Percentiles rank a stretch among this genome's conserved stretches.
Conservation (phyloP, 2,888 invertebrate species). For the Pogonocherus hispidulus region DNA sequence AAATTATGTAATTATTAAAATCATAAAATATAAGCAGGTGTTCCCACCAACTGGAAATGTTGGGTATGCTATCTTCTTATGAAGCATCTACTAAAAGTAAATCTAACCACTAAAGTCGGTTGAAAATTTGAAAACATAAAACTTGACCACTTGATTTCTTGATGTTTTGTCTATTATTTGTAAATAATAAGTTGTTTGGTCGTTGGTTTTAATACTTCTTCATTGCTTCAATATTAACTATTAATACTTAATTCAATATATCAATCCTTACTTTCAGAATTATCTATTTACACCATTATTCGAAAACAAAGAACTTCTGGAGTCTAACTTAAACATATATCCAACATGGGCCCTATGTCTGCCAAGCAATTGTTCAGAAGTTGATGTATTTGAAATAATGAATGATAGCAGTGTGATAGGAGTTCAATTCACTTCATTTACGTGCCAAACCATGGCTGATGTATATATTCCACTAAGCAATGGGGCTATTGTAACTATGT, state of each 20-base stretch:
- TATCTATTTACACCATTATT: background rate
- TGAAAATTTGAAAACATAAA: no score
- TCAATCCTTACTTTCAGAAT: background rate
- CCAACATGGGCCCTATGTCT: slow-evolving; percentile 49
- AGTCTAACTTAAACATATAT: background rate
- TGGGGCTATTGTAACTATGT: slow-evolving; percentile 51
- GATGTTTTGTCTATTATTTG: no score
- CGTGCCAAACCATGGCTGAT: slow-evolving; percentile 50
- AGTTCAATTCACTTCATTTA: slow-evolving; percentile 28
- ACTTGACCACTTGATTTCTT: no score
- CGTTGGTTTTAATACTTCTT: no score
- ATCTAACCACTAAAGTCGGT: no score
- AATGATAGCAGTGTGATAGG: slow-evolving; percentile 36
- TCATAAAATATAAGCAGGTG: background rate
- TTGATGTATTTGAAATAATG: slow-evolving; percentile 67
- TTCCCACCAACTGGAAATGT: no score
- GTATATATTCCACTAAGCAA: slow-evolving; percentile 43
- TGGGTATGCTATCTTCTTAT: no score
- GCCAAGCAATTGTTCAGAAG: slow-evolving; percentile 52
- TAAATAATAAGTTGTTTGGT: no score
- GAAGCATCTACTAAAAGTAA: no score
- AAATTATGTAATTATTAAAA: background rate
- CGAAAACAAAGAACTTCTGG: background rate
- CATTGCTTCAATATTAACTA: no score
- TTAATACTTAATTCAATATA: no score